Base-by-base conservation (phyloP, 2,888 invertebrate genomes). In the Aphodius granarius region DNA sequence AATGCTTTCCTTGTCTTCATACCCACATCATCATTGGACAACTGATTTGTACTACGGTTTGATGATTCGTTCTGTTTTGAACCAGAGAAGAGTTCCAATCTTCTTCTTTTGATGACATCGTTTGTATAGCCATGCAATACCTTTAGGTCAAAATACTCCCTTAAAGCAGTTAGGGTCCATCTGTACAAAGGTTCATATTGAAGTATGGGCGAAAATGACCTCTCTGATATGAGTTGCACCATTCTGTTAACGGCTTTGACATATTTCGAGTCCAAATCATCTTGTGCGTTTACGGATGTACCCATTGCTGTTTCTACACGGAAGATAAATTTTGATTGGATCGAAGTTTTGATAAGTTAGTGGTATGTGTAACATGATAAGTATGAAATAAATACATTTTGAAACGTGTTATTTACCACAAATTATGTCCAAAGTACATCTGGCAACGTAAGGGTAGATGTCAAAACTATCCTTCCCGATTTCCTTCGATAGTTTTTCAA, bases 221-320 rank as follows among this genome's bases (percentile, higher is more conserved):
- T 74, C 18, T 80, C 74, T 5, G 81, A 73, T 4, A 81, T 75
- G 5, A 83, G 71, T 66, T 81, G 72, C 18, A 76, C 73, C 63
- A 81, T 74, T 62, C 89, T 89, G 85, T 91, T 91, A 65, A 94
- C 91, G 6, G 93, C 92, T 82, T 89, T 88, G 0, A 94, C 93
- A 83, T 94, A 95, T 80, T 91, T 90, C 0, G 93, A 93, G 78
- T 93, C 89, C 13, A 88, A 88, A 82, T 92, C 88, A 2, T 87
- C 87, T 84, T 95, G 95, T 0, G 94, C 94, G 83, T 93, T 89
- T 0, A 94, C 87, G 18, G 90, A 89, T 15, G 91, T 90, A 0
- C 95, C 96, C 95, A 96, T 96, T 13, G 95, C 94, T n/a, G 72
- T 72, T 63, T 74, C 75, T 72, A 22, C 5, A 75, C 66, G 9